Base-by-base conservation (phyloP, 2,113 vertebrate genomes). In the Calypte anna region DNA sequence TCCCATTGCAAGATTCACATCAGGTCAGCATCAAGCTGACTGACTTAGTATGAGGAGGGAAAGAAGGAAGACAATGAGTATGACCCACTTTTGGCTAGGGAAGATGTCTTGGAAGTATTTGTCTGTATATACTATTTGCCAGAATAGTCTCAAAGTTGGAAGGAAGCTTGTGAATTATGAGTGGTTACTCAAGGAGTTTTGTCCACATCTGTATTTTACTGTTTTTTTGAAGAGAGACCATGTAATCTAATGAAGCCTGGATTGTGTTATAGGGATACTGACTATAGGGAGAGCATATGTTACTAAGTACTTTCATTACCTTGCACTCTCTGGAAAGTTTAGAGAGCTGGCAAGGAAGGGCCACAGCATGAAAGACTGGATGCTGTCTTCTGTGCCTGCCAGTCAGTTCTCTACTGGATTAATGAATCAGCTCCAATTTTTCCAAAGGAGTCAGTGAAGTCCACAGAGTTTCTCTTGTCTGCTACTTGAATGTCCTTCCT, bases 311-410 rank as follows among this genome's bases (percentile, higher is more conserved):
- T 59, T 88, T 73, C 77, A 43, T 62, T 51, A 33, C 5, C 59
- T 25, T 28, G 20, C 31, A 11, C 9, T 66, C 15, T 43, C 70
- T 24, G 48, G 38, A 81, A 89, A 11, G 22, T 53, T 90, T 38
- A 21, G 33, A 67, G 31, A 85, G 12, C 16, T 5, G 8, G 40
- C 18, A 78, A 76, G 36, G 68, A 61, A 62, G 51, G 40, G 31
- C 70, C 90, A 67, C 88, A 68, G 67, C 77, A 51, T 70, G 85
- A 90, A 82, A 91, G 43, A 15, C 5, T n/a, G 43, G 85, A 38
- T 92, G 85, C 22, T 82, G 75, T 69, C 96, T 96, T 76, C 75
- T 85, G 84, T 70, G 66, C 22, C 84, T 91, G 73, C 51, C 76
- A 64, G 66, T 48, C 53, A 31, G 82, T 69, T 91, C 87, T 95